Evolutionary conservation across 2,113 vertebrate genomes (phyloP), one percentile per base, ranked within the genome.

Genomic region (Herpetotheres cachinnans): DNA sequence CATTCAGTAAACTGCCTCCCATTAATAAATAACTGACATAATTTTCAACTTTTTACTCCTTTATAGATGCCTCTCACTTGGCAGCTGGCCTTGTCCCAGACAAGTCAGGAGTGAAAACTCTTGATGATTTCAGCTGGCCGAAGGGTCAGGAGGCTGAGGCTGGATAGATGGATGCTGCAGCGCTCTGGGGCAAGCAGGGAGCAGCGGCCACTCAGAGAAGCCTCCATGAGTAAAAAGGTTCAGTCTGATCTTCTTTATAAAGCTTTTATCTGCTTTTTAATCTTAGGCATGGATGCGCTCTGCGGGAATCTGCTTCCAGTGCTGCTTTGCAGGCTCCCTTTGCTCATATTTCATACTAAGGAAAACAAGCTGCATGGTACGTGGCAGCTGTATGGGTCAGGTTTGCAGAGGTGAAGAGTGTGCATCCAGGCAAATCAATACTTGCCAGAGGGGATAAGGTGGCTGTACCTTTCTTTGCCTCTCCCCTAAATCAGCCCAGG

Each of bases 21-120:
- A 49, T 87, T 93, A 92, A 94, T 91, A 96, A 91, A 94, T 85
- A 95, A 87, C 91, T 94, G 89, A 91, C 86, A 95, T 58, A 62
- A 88, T 82, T 66, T 90, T 69, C 49, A 88, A 22, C 87, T 85
- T 93, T 82, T 90, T 82, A 14, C 59, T 96, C 66, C 52, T 82
- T 93, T 93, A 77, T 72, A 89, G 90, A 90, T 74, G 62, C 70
- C 76, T 91, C 71, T 81, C 1, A 8, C 89, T 97, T 91, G 84
- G 94, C 90, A 96, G 91, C 62, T 49, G 47, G 91, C 84, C n/a
- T 92, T 44, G 29, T 67, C 78, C 77, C 73, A 82, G 65, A 24
- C 69, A 82, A 95, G 58, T 49, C 73, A 93, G 77, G 63, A 95
- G 66, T 24, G 72, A 80, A 85, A 94, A 34, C 55, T 84, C 61